phyloP scores from a whole-genome alignment of 2,113 vertebrate genomes.

The Beaufortia kweichowensis region DNA sequence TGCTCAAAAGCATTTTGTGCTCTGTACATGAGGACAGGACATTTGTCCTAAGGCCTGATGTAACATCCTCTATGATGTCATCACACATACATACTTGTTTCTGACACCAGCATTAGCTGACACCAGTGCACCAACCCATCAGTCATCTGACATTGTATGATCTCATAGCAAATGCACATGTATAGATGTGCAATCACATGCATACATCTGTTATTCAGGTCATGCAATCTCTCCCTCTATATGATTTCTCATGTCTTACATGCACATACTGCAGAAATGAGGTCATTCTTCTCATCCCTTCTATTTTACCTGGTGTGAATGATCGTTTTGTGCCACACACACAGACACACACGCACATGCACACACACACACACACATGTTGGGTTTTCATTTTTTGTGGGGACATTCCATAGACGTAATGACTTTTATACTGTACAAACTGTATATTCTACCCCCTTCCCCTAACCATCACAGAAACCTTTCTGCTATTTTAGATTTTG shows the following conservation, averaged over 20 bases:
- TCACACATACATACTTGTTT: slow-evolving; percentile 5
- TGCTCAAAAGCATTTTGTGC: slow-evolving; percentile 19
- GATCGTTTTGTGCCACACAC: neutral
- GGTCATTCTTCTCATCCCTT: slow-evolving; percentile 39
- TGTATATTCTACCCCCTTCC: too few relatives aligned
- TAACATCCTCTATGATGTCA: slow-evolving; percentile 12
- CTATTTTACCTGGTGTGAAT: slow-evolving; percentile 23
- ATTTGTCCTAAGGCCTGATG: slow-evolving; percentile 19
- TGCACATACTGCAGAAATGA: slow-evolving; percentile 47
- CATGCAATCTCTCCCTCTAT: slow-evolving; percentile 39
- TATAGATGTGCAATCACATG: slow-evolving; percentile 5
- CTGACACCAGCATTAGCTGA: slow-evolving; percentile 21
- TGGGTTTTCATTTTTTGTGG: too few relatives aligned
- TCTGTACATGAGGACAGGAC: neutral
- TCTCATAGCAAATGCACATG: slow-evolving; percentile 40
- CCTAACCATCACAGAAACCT: too few relatives aligned
- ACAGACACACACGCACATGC: too few relatives aligned
- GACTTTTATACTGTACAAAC: too few relatives aligned
- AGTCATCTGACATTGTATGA: slow-evolving; percentile 27
- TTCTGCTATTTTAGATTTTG: too few relatives aligned
- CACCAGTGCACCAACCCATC: slow-evolving; percentile 24
- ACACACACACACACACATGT: too few relatives aligned
- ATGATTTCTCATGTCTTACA: slow-evolving; percentile 20
- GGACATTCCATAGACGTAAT: too few relatives aligned
- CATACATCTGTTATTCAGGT: slow-evolving; percentile 43